Base-by-base conservation (phyloP, 2,888 invertebrate species). In the Luperina testacea region DNA sequence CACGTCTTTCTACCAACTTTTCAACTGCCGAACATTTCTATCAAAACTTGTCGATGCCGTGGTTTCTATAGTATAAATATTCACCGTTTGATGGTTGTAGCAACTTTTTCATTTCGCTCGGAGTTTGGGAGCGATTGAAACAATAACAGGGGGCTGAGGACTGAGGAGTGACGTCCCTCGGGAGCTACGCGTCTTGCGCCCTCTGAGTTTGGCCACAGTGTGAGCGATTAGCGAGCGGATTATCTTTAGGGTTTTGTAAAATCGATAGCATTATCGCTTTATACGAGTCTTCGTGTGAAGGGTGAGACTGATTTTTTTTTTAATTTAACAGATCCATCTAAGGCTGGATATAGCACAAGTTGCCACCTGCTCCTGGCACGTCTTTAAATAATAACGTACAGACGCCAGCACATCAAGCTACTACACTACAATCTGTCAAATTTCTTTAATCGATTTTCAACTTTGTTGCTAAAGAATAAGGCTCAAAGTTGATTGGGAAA, bases 81-180 rank as follows among this genome's bases (percentile, higher is more conserved):
- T 81, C 84, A 84, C 92, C 91, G 92, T 91, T 92, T 92, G 92
- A 64, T 90, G 94, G 92, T 91, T 89, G 79, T 75, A 64, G 42
- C 84, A 90, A 89, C 81, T 89, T 87, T 89, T 89, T 87, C 88
- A 86, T 87, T 89, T 74, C 81, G 65, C 78, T 82, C 76, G 61
- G 92, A 91, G 92, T 93, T 88, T 88, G 77, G 92, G 93, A 92
- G 94, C 93, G 94, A 95, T 95, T 95, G 96, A 96, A 96, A 96
- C 96, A 96, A 96, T 96, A 95, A 95, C 95, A 93, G 94, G 94
- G 94, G 94, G 93, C 59, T 79, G 80, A 79, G 84, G 53, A 27
- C 51, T 92, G 93, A 92, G 91, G 90, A 92, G 92, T 87, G 89
- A 90, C 90, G 90, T 94, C 94, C 92, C 94, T 75, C 45, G 95